Base-by-base conservation (phyloP, 2,113 vertebrate species). In the Poeciliopsis occidentalis region DNA sequence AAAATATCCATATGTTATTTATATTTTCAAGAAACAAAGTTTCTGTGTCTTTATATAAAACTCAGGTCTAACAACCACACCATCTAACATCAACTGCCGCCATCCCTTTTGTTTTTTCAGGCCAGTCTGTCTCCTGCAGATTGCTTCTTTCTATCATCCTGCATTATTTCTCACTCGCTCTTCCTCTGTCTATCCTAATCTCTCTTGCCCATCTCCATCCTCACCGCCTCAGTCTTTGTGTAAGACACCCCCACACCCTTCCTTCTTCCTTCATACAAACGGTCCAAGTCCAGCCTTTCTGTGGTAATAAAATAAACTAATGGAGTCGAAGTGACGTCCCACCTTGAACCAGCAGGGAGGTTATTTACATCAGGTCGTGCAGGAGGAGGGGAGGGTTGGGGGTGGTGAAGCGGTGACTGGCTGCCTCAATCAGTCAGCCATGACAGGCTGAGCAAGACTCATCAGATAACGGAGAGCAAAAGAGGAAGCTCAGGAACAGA, bases 281-380 rank as follows among this genome's bases (percentile, higher is more conserved):
- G 24, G n/a, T 37, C 11, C 57, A 68, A 2, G 47, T 32, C 67
- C 67, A 57, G 60, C 30, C 60, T 72, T 64, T 64, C 74, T 66
- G 30, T 68, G 74, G 85, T 87, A 88, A 92, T 93, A 93, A 93
- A 91, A 89, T 91, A 90, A 86, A 88, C 76, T 87, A 92, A 90
- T 91, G 87, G 88, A 89, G 82, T 79, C 66, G 71, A 80, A 88
- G 78, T 85, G 84, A 85, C 68, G 76, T 85, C 85, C 90, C 88
- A 91, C 92, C 93, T 94, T 90, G 90, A 92, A 91, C 87, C 87
- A 85, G 81, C 30, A 69, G 81, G 86, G 88, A 91, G 91, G 90
- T 94, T 92, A 94, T 94, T 94, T 93, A 92, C 92, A 94, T 94
- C 80, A 80, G 76, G 84, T 57, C 34, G 26, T 31, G 51, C 31